These are phyloP conservation scores for Irena cyanogastra DNA, from an alignment of 2,113 vertebrate species.

Conservation along the genomic window DNA sequence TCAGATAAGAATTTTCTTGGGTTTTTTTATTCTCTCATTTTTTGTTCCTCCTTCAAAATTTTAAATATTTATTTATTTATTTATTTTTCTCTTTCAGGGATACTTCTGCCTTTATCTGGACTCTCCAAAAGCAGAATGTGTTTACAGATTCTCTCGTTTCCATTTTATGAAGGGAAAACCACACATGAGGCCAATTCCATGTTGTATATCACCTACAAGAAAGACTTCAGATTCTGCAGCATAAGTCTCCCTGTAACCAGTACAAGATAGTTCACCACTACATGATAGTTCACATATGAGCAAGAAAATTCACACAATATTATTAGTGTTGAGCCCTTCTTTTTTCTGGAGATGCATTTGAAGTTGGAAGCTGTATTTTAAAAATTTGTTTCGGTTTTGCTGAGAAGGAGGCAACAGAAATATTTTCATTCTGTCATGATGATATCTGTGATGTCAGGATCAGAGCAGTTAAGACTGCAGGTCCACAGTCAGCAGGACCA, in stretches of 20 bases:
- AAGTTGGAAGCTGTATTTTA: neutral
- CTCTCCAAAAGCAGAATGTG: neutral
- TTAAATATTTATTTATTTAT: neutral
- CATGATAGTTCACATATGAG: fast-evolving
- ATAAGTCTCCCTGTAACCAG: neutral
- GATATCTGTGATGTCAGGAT: neutral
- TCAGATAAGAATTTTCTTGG: neutral
- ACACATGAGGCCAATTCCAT: neutral
- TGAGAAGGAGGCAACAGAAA: neutral
- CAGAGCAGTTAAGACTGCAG: neutral
- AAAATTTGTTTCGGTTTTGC: neutral
- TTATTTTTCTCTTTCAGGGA: neutral
- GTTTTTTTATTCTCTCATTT: neutral
- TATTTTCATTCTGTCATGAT: neutral
- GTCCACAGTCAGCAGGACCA: neutral
- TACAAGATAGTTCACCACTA: neutral
- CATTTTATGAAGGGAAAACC: neutral
- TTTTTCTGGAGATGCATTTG: neutral
- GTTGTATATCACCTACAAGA: neutral
- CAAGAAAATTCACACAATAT: neutral
- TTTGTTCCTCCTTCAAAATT: neutral
- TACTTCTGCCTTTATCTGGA: neutral
- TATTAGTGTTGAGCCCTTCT: neutral
- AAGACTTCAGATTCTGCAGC: neutral
- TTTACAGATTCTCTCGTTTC: neutral